A percentile compares a stretch with the other conserved stretches of the same genome.
These are phyloP conservation scores for Zootoca vivipara DNA, from an alignment of 2,113 vertebrate genomes.

Conservation along the genomic window DNA sequence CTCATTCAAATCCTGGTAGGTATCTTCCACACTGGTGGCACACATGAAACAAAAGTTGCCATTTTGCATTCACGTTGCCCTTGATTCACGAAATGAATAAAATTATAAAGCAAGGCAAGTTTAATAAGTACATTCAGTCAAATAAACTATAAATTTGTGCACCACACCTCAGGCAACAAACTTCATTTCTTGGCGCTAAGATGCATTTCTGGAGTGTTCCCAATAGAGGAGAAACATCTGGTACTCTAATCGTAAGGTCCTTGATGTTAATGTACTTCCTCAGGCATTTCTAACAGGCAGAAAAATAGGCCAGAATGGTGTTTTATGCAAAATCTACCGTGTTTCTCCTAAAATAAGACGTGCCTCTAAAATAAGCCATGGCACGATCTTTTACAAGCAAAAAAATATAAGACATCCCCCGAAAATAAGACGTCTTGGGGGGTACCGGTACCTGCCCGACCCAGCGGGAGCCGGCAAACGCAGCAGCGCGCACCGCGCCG, in stretches of 20 bases:
- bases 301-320: conserved; percentile 29
- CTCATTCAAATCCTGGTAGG: neutral
- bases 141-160: conserved; percentile 22
- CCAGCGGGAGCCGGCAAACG: too few relatives aligned
- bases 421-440: too few relatives aligned
- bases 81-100: neutral
- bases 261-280: conserved; percentile 45
- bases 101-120: conserved; percentile 16
- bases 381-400: too few relatives aligned
- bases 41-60: neutral
- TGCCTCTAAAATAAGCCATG: too few relatives aligned
- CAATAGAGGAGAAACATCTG: conserved; percentile 32
- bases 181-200: conserved; percentile 25
- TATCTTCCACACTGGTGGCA: neutral
- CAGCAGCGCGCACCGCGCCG: too few relatives aligned
- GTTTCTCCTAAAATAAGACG: too few relatives aligned
- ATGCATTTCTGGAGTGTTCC: conserved; percentile 28
- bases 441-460: too few relatives aligned
- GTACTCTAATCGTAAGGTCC: conserved; percentile 24
- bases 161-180: neutral
- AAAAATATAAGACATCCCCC: too few relatives aligned
- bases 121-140: conserved; percentile 1
- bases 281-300: conserved; percentile 32
- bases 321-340: conserved; percentile 29
- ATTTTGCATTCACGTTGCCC: neutral